A percentile compares a stretch with the other conserved stretches of the same genome.
These are phyloP conservation scores for Lasiurus cinereus DNA, from an alignment of 2,113 vertebrate species.

Conservation along the genomic window DNA sequence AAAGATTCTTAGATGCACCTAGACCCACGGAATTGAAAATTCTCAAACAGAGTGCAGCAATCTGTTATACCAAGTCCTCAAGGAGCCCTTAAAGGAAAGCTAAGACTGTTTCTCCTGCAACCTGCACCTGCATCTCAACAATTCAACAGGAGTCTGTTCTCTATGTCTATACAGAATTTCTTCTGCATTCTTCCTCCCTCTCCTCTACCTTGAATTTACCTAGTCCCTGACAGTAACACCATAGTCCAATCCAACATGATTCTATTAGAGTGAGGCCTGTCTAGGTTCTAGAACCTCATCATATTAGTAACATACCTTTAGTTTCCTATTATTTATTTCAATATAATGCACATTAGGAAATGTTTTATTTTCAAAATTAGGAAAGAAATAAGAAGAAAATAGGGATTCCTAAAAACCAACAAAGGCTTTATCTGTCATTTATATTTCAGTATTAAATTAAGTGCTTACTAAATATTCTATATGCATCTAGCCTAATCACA, in stretches of 20 bases:
- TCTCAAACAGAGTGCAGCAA: fast-evolving
- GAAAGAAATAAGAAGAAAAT: neutral
- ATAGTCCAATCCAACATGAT: neutral
- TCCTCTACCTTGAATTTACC: neutral
- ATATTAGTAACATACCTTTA: neutral
- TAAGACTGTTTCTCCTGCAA: neutral
- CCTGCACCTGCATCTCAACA: fast-evolving
- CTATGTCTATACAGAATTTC: neutral
- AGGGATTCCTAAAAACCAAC: neutral
- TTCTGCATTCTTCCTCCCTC: neutral
- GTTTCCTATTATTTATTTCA: neutral
- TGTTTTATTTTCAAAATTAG: neutral
- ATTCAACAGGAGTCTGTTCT: no score
- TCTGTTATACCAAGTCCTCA: neutral
- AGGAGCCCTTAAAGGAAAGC: neutral
- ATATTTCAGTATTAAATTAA: neutral
- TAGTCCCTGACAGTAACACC: neutral
- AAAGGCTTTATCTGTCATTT: neutral
- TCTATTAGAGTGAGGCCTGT: neutral
- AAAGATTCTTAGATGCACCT: neutral
- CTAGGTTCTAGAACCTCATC: neutral
- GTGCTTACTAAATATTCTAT: neutral
- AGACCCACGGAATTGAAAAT: neutral
- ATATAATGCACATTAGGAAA: neutral
- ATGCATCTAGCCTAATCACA: neutral